Conservation (phyloP, 2,113 vertebrate genomes). For the Alethe castanea region DNA sequence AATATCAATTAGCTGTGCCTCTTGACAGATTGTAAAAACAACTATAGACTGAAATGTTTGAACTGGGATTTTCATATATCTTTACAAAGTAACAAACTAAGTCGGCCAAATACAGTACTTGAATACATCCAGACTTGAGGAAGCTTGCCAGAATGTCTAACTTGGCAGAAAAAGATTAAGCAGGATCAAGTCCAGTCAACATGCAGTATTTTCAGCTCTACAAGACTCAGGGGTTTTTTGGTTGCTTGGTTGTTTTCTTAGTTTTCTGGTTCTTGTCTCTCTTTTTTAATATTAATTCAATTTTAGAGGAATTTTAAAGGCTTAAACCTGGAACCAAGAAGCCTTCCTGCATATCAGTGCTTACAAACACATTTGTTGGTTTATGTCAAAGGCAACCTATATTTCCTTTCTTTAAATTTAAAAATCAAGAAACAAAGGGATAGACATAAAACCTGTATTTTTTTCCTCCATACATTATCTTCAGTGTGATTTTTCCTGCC, state of each 20-base stretch:
- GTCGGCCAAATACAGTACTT: conserved; percentile 70
- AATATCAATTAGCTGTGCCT: conserved; percentile 57
- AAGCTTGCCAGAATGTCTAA: conserved; percentile 71
- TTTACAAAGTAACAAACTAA: conserved; percentile 49
- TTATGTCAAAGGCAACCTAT: neutral
- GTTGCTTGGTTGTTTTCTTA: neutral
- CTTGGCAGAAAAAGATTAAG: conserved; percentile 58
- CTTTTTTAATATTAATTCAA: neutral
- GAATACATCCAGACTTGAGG: conserved; percentile 63
- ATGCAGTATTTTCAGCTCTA: conserved; percentile 29
- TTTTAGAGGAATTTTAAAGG: neutral
- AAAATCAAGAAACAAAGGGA: neutral
- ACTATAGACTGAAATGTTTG: conserved; percentile 37
- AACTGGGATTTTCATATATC: conserved; percentile 65
- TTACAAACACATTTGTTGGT: neutral
- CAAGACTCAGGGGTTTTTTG: neutral
- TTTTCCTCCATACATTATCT: neutral
- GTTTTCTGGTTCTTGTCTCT: neutral
- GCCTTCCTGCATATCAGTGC: neutral
- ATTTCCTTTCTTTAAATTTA: neutral
- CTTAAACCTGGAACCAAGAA: neutral
- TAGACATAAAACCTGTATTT: neutral
- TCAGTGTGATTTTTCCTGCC: neutral
- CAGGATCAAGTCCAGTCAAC: conserved; percentile 17
- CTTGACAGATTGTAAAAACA: conserved; percentile 66